A percentile compares a stretch with the other conserved stretches of the same genome.
Evolutionary conservation across 2,888 invertebrate genomes (phyloP).

Genomic region (Acleris literana): DNA sequence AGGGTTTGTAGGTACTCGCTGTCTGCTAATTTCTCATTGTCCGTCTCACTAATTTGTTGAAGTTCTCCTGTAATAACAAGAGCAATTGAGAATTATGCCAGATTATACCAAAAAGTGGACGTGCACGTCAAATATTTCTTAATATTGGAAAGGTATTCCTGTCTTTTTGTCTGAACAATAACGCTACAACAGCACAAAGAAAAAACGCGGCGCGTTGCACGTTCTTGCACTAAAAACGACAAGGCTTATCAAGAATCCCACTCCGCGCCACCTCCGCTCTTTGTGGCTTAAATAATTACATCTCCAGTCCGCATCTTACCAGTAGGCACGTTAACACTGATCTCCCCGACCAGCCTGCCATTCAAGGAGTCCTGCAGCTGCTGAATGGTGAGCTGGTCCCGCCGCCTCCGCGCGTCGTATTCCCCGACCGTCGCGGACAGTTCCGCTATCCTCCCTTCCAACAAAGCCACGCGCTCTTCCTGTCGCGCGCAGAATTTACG

Average conservation of each 20-base stretch:
- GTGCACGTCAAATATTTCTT: too few relatives aligned
- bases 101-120: too few relatives aligned
- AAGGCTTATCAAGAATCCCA: too few relatives aligned
- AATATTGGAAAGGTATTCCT: too few relatives aligned
- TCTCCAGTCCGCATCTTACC: slow-evolving; percentile 1
- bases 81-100: too few relatives aligned
- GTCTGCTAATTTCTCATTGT: slow-evolving; percentile 72
- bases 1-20: slow-evolving; percentile 82
- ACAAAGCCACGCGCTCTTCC: slow-evolving; percentile 89
- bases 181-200: too few relatives aligned
- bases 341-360: slow-evolving; percentile 59
- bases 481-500: slow-evolving; percentile 87
- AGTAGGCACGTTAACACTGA: slow-evolving; percentile 39
- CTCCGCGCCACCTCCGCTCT: too few relatives aligned
- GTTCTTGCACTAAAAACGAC: too few relatives aligned
- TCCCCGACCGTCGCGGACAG: slow-evolving; percentile 90
- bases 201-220: too few relatives aligned
- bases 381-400: slow-evolving; percentile 89
- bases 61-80: slow-evolving; percentile 47
- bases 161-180: too few relatives aligned
- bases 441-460: slow-evolving; percentile 91
- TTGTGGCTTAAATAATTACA: neutral
- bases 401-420: slow-evolving; percentile 88
- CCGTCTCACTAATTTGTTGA: slow-evolving; percentile 68
- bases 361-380: slow-evolving; percentile 83